Conservation (phyloP, 1,140 invertebrate species). For the Drosophila triauraria region DNA sequence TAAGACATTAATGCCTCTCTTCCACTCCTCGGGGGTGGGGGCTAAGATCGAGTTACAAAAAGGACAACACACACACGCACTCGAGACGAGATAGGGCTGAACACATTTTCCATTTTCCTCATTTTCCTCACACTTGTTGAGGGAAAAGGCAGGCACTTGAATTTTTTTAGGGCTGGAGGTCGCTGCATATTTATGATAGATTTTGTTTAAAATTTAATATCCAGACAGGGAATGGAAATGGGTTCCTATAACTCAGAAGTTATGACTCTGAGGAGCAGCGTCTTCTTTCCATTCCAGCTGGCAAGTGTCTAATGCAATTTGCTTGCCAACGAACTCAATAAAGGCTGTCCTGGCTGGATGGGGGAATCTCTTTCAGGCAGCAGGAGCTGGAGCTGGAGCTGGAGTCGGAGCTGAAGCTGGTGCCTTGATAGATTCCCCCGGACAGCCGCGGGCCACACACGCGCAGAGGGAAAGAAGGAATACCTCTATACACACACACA, state of each 20-base stretch:
- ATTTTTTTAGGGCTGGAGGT: constrained; percentile 20
- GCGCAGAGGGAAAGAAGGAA: constrained; percentile 45
- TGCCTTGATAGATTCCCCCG: constrained; percentile 68
- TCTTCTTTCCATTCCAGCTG: constrained; percentile 41
- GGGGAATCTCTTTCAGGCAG: not conserved
- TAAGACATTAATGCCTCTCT: constrained; percentile 75
- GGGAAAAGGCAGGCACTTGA: constrained; percentile 54
- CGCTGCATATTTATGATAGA: constrained; percentile 56
- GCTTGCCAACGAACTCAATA: constrained; percentile 77
- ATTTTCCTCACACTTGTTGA: constrained; percentile 57
- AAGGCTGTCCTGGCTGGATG: constrained; percentile 41
- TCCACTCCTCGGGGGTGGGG: not conserved
- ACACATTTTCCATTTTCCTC: constrained; percentile 24
- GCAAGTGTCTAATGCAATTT: constrained; percentile 80
- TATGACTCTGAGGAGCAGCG: constrained; percentile 26
- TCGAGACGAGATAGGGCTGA: constrained; percentile 17
- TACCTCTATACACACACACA: constrained; percentile 3
- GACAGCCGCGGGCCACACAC: constrained; percentile 77
- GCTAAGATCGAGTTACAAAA: constrained; percentile 70
- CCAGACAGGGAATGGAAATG: constrained; percentile 3
- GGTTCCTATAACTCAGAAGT: constrained; percentile 26
- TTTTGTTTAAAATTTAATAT: constrained; percentile 66
- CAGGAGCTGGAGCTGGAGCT: not conserved
- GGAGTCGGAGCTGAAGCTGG: constrained; percentile 36
- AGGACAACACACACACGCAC: constrained; percentile 47